Evolutionary conservation across 2,113 vertebrate species (phyloP), one percentile per base, ranked within the genome.

Genomic region (Odontesthes bonariensis): DNA sequence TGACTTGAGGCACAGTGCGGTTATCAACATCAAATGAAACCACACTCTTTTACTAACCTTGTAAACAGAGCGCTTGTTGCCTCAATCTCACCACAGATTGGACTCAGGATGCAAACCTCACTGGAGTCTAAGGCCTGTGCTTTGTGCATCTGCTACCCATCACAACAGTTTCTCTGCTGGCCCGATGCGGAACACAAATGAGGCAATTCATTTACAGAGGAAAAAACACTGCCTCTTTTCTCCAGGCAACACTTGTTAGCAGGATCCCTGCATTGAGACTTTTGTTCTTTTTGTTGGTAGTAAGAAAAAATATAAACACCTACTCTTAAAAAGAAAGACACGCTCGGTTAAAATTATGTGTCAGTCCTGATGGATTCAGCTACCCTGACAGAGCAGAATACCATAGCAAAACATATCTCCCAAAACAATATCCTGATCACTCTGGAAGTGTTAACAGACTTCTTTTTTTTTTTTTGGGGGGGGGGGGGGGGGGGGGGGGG

Each of bases 41-140:
- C 60, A 32, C 6, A 42, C 11, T 66, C 32, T 33, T 57, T 27
- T 49, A n/a, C 44, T 56, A 52, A 52, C 59, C 46, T 64, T 72
- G 10, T n/a, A 57, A 47, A 67, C 31, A 38, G 10, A 5, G 20
- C 20, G 14, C 27, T 53, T 68, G 33, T 59, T 42, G 19, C 70
- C 16, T 70, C 68, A 75, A 10, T 49, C 47, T 55, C 59, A 70
- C 53, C 53, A 40, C 53, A 70, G 71, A 73, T 68, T 65, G 58
- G 44, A 32, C 58, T 80, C 52, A 22, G 35, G 46, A 75, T 58
- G 46, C 64, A 69, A 53, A 69, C 52, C 62, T 69, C 52, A 67
- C 63, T 19, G 2, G 75, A 79, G 61, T 67, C 31, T 62, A 62
- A 46, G 61, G 46, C 62, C 32, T 49, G 52, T 55, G 17, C 56